These are phyloP conservation scores for Thecocarcelia acutangulata DNA, from an alignment of 2,888 invertebrate genomes.

Conservation along the genomic window DNA sequence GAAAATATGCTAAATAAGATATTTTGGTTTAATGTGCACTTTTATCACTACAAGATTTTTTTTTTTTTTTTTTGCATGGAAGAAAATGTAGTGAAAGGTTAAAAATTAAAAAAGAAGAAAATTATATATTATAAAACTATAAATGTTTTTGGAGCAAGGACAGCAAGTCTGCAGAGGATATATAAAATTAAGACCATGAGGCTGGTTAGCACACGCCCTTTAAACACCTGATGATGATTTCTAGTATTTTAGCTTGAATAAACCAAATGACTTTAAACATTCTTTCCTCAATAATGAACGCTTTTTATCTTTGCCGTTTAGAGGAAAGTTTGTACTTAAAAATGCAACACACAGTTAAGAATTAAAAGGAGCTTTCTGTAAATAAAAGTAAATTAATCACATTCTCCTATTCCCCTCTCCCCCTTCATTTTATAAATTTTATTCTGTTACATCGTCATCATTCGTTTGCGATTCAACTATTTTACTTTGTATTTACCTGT, in stretches of 20 bases:
- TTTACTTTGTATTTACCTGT: slow-evolving; percentile 56
- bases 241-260: too few relatives aligned
- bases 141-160: slow-evolving; percentile 3
- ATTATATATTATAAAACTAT: too few relatives aligned
- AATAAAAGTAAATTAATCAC: slow-evolving; percentile 58
- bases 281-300: not conserved
- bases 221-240: too few relatives aligned
- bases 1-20: slow-evolving; percentile 15
- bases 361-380: slow-evolving; percentile 1
- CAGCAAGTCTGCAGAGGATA: not conserved
- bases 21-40: not conserved
- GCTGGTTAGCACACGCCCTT: too few relatives aligned
- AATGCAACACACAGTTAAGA: slow-evolving; percentile 32
- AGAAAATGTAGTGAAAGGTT: not conserved
- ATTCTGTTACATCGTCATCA: slow-evolving; percentile 1
- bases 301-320: not conserved
- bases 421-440: not conserved
- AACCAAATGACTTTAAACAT: slow-evolving; percentile 1
- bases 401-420: slow-evolving; percentile 19
- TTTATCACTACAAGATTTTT: too few relatives aligned
- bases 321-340: slow-evolving; percentile 25
- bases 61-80: too few relatives aligned
- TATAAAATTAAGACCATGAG: not conserved
- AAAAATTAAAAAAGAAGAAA: not conserved
- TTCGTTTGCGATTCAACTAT: slow-evolving; percentile 31